Base-by-base conservation (phyloP, 2,797 vertebrate genomes). In the Melopsittacus undulatus region DNA sequence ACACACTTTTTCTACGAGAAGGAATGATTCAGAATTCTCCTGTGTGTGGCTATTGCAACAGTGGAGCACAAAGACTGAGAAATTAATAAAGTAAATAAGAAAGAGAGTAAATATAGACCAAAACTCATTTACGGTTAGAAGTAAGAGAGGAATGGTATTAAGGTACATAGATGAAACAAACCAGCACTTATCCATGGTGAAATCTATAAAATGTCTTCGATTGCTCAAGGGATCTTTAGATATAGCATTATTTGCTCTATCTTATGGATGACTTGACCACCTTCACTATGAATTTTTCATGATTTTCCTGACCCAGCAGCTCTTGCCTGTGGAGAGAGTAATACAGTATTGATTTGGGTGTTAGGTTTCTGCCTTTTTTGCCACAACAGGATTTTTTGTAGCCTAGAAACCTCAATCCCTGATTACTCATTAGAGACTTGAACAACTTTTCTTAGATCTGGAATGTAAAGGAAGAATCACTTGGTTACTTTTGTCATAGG, bases 241-340 rank as follows among this genome's bases (percentile, higher is more conserved):
- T 98, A 97, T 96, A 98, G 97, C 97, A 98, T 98, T 98, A 98
- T 98, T 98, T 98, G 98, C 97, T 98, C 95, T 97, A 83, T 97
- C 97, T 98, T 98, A 97, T 98, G 97, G 98, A 98, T 98, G 98
- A 97, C 97, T 98, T 98, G 98, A 98, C 98, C 98, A 98, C 98
- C 98, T 98, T 98, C 90, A 94, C 95, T 97, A 98, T 98, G 98
- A 99, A 98, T 98, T 98, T 98, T 99, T 99, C 97, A 99, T 99
- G 98, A 98, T 97, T 98, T 97, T 97, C 97, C 98, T 98, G 97
- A 97, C 97, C 97, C 97, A 98, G 98, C 97, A 98, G 97, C 97
- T 98, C 98, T 97, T 96, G 97, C 98, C 98, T 98, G 97, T 98
- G 98, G 97, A 98, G 98, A 98, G 96, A 98, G 97, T 98, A 98